These are phyloP conservation scores for Parthenolecanium corni DNA, from an alignment of 2,888 invertebrate genomes.

Conservation along the genomic window DNA sequence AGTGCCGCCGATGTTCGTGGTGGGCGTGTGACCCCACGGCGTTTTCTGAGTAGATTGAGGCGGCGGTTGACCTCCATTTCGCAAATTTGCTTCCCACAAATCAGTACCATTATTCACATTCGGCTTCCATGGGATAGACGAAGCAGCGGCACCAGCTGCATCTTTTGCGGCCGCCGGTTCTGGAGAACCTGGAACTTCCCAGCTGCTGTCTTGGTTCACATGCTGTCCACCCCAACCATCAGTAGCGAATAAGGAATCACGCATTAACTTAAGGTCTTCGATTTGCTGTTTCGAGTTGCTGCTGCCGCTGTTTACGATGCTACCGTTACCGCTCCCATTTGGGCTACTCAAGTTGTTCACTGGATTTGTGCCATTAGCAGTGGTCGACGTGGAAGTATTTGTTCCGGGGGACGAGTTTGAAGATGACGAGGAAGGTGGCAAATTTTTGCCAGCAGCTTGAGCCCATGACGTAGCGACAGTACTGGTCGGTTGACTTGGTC, in stretches of 20 bases:
- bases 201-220: conserved; percentile 85
- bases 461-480: conserved; percentile 40
- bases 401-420: conserved; percentile 33
- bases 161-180: conserved; percentile 56
- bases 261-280: conserved; percentile 80
- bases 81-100: conserved; percentile 81
- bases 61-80: conserved; percentile 75
- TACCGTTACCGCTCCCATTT: conserved; percentile 25
- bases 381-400: conserved; percentile 33
- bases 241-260: conserved; percentile 79
- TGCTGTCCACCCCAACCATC: conserved; percentile 94
- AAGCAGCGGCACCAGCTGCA: conserved; percentile 42
- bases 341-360: conserved; percentile 39
- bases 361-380: conserved; percentile 38
- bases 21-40: conserved; percentile 87
- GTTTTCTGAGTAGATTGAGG: conserved; percentile 64
- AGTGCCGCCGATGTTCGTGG: conserved; percentile 81
- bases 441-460: conserved; percentile 45
- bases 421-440: conserved; percentile 36
- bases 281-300: conserved; percentile 64
- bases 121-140: conserved; percentile 67
- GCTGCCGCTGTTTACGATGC: conserved; percentile 36
- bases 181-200: conserved; percentile 84
- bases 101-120: conserved; percentile 80
- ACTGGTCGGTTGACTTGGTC: conserved; percentile 9